Evolutionary conservation across 2,113 vertebrate species (phyloP), one percentile per base, ranked within the genome.

Genomic region (Cyprinodon tularosa): DNA sequence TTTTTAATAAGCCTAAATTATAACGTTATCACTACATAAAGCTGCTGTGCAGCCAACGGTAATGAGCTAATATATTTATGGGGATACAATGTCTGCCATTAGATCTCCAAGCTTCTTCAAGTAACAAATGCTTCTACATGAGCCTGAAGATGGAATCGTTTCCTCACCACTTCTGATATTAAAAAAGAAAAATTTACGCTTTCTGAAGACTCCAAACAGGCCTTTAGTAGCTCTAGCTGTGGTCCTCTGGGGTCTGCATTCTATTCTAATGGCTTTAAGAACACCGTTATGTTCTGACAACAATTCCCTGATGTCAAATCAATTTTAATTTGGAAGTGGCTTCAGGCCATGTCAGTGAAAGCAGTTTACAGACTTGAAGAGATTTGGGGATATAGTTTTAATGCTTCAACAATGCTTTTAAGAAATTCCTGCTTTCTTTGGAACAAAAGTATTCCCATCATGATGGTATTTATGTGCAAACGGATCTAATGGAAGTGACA

Each of bases 311-410:
- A 92, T 88, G 82, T 88, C 82, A 85, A 92, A 90, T 92, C 89
- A 90, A 90, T 90, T 90, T 85, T 86, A 85, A 90, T 92, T 89
- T 88, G 75, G 80, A 78, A 80, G 70, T 44, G 69, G 83, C 78
- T 74, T 83, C 85, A 88, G 86, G 81, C 83, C 86, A 77, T 85
- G 83, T 80, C 81, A 71, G 64, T 73, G 71, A 84, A 79, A 74
- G 73, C 63, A 78, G 77, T 74, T 76, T 74, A 61, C 47, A 78
- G 75, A 66, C 80, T 82, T 69, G 71, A 76, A 78, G 64, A 77
- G 65, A 78, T 22, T 36, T 50, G 37, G 60, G 66, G 74, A 82
- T 57, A 62, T 47, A 36, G 44, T 61, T 82, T 81, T 69, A 69
- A 84, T 77, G 67, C 59, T 29, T 62, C 48, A 66, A 17, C 65